Evolutionary conservation across 2,797 vertebrate genomes (phyloP).

Genomic region (Gadopsis marmoratus): DNA sequence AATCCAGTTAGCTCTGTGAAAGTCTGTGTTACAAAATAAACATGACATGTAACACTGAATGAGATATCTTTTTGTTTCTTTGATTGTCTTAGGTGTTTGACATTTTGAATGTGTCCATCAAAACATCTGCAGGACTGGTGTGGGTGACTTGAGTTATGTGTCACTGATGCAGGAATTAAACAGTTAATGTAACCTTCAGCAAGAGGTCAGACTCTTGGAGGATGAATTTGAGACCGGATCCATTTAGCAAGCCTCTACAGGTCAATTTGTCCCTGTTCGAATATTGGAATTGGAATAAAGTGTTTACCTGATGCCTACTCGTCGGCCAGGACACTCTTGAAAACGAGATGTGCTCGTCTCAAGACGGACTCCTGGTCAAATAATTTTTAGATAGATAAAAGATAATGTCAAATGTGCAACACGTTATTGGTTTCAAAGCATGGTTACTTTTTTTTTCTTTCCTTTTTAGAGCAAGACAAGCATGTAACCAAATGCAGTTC

Average conservation of each 20-base stretch:
- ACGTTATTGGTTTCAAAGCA: slow-evolving; percentile 87
- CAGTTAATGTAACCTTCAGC: slow-evolving; percentile 70
- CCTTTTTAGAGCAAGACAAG: slow-evolving; percentile 82
- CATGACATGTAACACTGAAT: slow-evolving; percentile 72
- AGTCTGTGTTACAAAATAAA: slow-evolving; percentile 48
- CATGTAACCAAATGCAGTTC: slow-evolving; percentile 87
- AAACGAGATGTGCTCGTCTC: slow-evolving; percentile 92
- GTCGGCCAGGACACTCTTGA: slow-evolving; percentile 91
- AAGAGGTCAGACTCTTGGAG: slow-evolving; percentile 73
- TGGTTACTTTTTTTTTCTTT: slow-evolving; percentile 78
- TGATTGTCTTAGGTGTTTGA: slow-evolving; percentile 70
- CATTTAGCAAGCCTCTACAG: slow-evolving; percentile 79
- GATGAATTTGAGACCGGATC: slow-evolving; percentile 75
- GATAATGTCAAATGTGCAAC: slow-evolving; percentile 89
- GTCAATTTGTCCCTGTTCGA: slow-evolving; percentile 80
- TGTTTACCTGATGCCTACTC: slow-evolving; percentile 91
- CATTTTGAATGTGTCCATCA: slow-evolving; percentile 69
- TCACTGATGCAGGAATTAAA: slow-evolving; percentile 72
- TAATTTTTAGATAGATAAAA: slow-evolving; percentile 91
- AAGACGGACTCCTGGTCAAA: slow-evolving; percentile 92
- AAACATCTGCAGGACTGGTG: slow-evolving; percentile 64
- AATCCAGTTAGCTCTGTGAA: slow-evolving; percentile 53
- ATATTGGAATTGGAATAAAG: slow-evolving; percentile 86
- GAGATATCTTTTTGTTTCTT: slow-evolving; percentile 70
- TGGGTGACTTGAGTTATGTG: slow-evolving; percentile 73